phyloP scores from a whole-genome alignment of 1,140 invertebrate genomes.

The Anoplophora glabripennis region DNA sequence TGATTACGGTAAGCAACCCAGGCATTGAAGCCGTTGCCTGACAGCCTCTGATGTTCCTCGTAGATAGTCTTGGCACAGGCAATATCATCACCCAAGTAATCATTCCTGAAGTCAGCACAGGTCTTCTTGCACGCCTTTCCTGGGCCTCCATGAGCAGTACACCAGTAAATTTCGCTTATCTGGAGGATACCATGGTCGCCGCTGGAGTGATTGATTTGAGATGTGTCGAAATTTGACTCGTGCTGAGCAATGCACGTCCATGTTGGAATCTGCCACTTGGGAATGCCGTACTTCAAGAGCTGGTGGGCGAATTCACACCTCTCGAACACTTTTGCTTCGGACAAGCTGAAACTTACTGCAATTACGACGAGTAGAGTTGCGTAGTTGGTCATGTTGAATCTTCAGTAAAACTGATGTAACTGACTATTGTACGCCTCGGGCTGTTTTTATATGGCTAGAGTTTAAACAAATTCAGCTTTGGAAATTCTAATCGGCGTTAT shows the following conservation, averaged over 20 bases:
- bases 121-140: conserved; percentile 22
- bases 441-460: neutral
- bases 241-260: conserved; percentile 25
- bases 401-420: neutral
- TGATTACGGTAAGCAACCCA: conserved; percentile 20
- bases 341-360: neutral
- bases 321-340: conserved; percentile 1
- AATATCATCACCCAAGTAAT: conserved; percentile 19
- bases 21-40: conserved; percentile 19
- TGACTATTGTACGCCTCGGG: neutral
- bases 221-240: conserved; percentile 23
- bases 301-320: conserved; percentile 5
- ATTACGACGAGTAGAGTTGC: neutral
- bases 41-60: neutral
- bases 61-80: conserved; percentile 20
- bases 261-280: neutral
- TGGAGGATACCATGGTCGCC: conserved; percentile 24
- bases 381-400: neutral
- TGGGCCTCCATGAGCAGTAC: conserved; percentile 4
- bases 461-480: neutral
- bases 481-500: conserved; percentile 2
- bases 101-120: conserved; percentile 16
- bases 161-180: conserved; percentile 24
- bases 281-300: neutral
- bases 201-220: conserved; percentile 2